Evolutionary conservation across 2,797 vertebrate genomes (phyloP).

Genomic region (Iguana delicatissima): DNA sequence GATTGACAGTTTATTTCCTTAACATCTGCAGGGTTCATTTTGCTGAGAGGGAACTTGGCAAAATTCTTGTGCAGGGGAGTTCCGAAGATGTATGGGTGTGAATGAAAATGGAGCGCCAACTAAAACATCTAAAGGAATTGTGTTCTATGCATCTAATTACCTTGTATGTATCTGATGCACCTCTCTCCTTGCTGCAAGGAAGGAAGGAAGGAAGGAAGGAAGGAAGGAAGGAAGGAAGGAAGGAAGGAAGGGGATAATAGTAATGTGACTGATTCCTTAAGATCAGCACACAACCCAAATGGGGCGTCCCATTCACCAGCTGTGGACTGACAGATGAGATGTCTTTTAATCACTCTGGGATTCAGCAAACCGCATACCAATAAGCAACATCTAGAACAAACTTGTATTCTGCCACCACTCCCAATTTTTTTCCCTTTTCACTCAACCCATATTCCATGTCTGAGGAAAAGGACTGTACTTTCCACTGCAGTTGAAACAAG

Average conservation of each 20-base stretch:
- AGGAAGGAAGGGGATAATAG: background rate
- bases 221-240: background rate
- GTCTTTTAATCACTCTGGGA: background rate
- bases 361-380: background rate
- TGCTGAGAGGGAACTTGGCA: background rate
- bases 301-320: background rate
- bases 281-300: background rate
- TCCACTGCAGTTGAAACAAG: slow-evolving; percentile 27
- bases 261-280: background rate
- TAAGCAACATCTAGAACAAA: background rate
- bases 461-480: background rate
- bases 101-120: background rate
- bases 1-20: background rate
- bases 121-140: background rate
- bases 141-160: background rate
- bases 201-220: too few species aligned
- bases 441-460: background rate
- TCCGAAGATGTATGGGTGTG: background rate
- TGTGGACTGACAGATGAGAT: too few species aligned
- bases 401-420: background rate
- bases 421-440: slow-evolving; percentile 26
- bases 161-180: background rate
- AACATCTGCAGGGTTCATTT: background rate
- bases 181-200: background rate
- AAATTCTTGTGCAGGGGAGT: background rate